Base-by-base conservation (phyloP, 2,113 vertebrate genomes). In the Eupsittula cactorum region DNA sequence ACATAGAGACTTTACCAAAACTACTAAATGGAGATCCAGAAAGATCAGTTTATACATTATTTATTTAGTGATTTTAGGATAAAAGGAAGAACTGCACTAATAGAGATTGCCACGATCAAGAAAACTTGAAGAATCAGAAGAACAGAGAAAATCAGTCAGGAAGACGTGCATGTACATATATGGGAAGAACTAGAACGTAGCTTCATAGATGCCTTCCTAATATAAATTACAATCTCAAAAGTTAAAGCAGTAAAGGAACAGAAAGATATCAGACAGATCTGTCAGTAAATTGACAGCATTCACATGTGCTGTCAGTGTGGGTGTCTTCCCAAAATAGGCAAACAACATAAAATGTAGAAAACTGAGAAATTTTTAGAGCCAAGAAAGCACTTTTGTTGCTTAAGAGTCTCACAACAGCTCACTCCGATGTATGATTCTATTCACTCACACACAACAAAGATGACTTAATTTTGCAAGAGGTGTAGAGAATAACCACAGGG, bases 311-410 rank as follows among this genome's bases (percentile, higher is more conserved):
- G n/a, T 35, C 59, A 67, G 16, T 12, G 53, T 57, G 37, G 41
- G 49, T 16, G 2, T 62, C 44, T 79, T 88, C 80, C 60, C 63
- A n/a, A 80, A 79, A 82, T 1, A 94, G 41, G 29, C 55, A 92
- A 95, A 79, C 55, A 82, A 95, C 27, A 39, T 35, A 68, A 92
- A 91, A 64, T 15, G 39, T 47, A 86, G 60, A 82, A 93, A 92
- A 62, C 53, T 46, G 53, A 91, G 42, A 81, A 75, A 75, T n/a
- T 44, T 28, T 76, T 39, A 64, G 16, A 88, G 88, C 52, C 63
- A 87, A 88, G 44, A 85, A 79, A 73, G 35, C 47, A 55, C 29
- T 94, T 80, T 3, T 73, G 29, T 44, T 85, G 60, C 42, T 42
- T 47, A 63, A 89, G 33, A 67, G 64, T 62, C 57, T 87, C 82